A percentile compares a stretch with the other conserved stretches of the same genome.
Conservation (phyloP, 2,113 vertebrate genomes). For the Zootoca vivipara region DNA sequence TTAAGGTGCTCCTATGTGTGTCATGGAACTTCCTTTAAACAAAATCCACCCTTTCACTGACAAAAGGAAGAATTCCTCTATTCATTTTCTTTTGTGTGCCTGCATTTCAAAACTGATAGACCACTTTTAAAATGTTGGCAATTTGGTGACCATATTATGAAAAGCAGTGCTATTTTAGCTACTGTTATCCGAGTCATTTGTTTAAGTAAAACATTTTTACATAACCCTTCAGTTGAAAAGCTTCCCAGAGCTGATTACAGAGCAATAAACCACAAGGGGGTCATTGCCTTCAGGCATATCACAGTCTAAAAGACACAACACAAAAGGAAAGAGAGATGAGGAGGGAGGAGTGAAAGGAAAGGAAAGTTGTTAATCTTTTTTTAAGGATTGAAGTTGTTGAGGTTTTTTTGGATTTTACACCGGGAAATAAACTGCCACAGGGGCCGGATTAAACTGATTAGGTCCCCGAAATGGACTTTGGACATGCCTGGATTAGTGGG, state of each 20-base stretch:
- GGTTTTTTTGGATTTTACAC: too few species aligned
- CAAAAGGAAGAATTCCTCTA: neutral
- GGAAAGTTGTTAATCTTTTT: too few species aligned
- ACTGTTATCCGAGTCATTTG: neutral
- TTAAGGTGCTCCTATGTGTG: neutral
- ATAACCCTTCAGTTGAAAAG: neutral
- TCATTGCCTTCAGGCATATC: neutral
- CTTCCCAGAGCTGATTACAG: neutral
- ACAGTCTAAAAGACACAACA: neutral
- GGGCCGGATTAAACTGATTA: too few species aligned
- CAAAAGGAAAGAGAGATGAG: neutral
- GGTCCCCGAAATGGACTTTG: too few species aligned
- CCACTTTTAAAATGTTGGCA: neutral
- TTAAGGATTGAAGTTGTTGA: too few species aligned
- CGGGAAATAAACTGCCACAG: too few species aligned
- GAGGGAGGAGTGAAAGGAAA: neutral
- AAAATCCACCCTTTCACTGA: neutral
- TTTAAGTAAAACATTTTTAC: neutral
- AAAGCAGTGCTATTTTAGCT: neutral
- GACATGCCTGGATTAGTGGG: neutral
- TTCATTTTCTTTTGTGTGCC: neutral
- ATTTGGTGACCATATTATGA: neutral
- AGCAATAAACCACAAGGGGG: neutral
- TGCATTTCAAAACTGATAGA: neutral
- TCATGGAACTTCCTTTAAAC: neutral